A percentile compares a stretch with the other conserved stretches of the same genome.
phyloP scores from a whole-genome alignment of 2,113 vertebrate genomes.

The Eleginops maclovinus region DNA sequence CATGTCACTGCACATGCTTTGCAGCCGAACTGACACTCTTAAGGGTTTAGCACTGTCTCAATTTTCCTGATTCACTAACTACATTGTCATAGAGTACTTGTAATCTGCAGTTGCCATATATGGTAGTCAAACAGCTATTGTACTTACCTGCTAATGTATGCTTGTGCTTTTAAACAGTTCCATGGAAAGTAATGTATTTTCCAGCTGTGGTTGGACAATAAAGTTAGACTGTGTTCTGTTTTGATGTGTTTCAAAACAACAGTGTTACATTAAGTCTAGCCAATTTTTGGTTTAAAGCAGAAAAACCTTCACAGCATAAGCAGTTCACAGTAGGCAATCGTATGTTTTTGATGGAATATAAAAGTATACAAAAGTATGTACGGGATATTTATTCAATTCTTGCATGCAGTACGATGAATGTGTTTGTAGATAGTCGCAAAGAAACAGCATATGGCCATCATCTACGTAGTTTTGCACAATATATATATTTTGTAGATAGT shows the following conservation, averaged over 20 bases:
- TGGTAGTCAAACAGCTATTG: slow-evolving; percentile 68
- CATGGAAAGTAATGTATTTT: slow-evolving; percentile 39
- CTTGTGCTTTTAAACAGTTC: slow-evolving; percentile 69
- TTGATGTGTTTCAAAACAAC: slow-evolving; percentile 56
- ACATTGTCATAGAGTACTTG: slow-evolving; percentile 65
- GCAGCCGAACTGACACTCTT: slow-evolving; percentile 53
- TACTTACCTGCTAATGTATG: slow-evolving; percentile 71
- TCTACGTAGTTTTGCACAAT: slow-evolving; percentile 78
- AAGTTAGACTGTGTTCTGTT: slow-evolving; percentile 65
- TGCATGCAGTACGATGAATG: slow-evolving; percentile 80
- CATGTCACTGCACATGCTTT: slow-evolving; percentile 66
- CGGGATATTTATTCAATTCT: slow-evolving; percentile 72
- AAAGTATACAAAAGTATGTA: slow-evolving; percentile 65
- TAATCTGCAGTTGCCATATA: slow-evolving; percentile 73
- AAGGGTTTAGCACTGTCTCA: slow-evolving; percentile 53
- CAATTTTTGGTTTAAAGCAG: slow-evolving; percentile 23
- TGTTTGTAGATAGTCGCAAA: slow-evolving; percentile 74
- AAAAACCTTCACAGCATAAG: slow-evolving; percentile 4
- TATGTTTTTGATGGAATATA: slow-evolving; percentile 52
- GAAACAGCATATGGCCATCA: slow-evolving; percentile 67
- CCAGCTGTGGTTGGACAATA: slow-evolving; percentile 58
- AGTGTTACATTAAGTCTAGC: slow-evolving; percentile 34
- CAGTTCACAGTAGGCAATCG: slow-evolving; percentile 35
- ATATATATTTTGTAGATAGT: slow-evolving; percentile 79
- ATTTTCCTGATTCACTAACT: slow-evolving; percentile 64